Evolutionary conservation across 2,797 vertebrate genomes (phyloP).

Genomic region (Ceryle rudis): DNA sequence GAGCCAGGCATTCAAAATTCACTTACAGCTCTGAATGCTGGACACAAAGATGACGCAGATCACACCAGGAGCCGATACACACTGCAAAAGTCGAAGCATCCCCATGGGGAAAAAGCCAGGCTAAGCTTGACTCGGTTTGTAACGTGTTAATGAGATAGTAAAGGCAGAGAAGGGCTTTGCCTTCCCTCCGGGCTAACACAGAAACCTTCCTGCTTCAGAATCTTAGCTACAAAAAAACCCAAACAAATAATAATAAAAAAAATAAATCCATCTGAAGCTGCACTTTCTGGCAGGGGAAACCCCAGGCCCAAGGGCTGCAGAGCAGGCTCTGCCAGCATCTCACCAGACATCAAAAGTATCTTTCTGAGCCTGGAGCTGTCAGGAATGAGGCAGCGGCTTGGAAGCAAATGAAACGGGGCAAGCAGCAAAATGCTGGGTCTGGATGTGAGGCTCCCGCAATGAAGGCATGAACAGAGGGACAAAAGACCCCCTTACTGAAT

Average conservation of each 20-base stretch:
- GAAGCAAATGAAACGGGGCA: neutral
- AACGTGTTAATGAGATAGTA: neutral
- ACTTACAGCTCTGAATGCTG: neutral
- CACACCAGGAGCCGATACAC: neutral
- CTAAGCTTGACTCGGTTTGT: neutral
- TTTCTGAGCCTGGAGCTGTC: conserved; percentile 3
- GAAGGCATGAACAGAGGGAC: neutral
- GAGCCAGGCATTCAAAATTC: neutral
- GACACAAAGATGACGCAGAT: neutral
- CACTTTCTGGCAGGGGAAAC: conserved; percentile 14
- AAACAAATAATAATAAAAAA: too few species aligned
- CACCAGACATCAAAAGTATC: conserved; percentile 38
- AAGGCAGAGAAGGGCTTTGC: neutral
- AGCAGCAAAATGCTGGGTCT: neutral
- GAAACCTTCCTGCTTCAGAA: neutral
- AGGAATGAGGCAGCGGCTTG: neutral
- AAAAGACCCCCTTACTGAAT: too few species aligned
- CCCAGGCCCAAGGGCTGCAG: neutral
- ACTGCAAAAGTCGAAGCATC: neutral
- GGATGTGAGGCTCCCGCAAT: neutral
- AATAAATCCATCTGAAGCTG: neutral
- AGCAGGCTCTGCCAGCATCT: conserved; percentile 17
- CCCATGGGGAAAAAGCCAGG: neutral
- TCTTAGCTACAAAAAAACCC: neutral
- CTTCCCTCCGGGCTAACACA: conserved; percentile 30